Base-by-base conservation (phyloP, 2,797 vertebrate species). In the Semotilus atromaculatus region DNA sequence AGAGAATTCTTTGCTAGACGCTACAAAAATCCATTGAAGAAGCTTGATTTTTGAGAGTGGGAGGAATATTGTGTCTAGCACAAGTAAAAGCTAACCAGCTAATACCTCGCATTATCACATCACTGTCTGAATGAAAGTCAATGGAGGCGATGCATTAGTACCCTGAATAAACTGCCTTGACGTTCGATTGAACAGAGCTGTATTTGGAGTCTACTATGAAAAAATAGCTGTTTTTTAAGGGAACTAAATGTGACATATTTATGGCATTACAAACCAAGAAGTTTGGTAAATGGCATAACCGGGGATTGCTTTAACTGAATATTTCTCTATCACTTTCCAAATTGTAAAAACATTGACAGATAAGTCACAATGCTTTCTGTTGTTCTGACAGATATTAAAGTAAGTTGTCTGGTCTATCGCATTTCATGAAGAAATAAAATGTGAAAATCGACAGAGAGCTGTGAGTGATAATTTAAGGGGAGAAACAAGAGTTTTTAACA, bases 41-140 rank as follows among this genome's bases (percentile, higher is more conserved):
- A 23, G 48, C 16, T 81, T 60, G 18, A 70, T 58, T 58, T 48
- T 60, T 7, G 23, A 29, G 45, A 43, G 75, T 64, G 75, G 58
- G 58, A 78, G 55, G 58, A 43, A 78, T 64, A 38, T 7, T 62
- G 55, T 10, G 9, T n/a, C 16, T 78, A 14, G 81, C 6, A 4
- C 40, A 48, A 48, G 31, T 62, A 73, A 82, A 82, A 62, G 70
- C 70, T 45, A 48, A 62, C 55, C 68, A 62, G 70, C 38, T 34
- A 36, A 73, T 45, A 64, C 21, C 14, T 45, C 53, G n/a, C 80
- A 82, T 82, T 73, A 82, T 82, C 26, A 76, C 74, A 60, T 60
- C 60, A 43, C 36, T 77, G 53, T 75, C 51, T 38, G 31, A 55
- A 75, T 55, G 51, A 75, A 76, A 58, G 51, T 62, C 36, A 77